Percentiles rank a stretch among this genome's conserved stretches.
Conservation (phyloP, 2,888 invertebrate genomes). For the Calliphora vomitoria region DNA sequence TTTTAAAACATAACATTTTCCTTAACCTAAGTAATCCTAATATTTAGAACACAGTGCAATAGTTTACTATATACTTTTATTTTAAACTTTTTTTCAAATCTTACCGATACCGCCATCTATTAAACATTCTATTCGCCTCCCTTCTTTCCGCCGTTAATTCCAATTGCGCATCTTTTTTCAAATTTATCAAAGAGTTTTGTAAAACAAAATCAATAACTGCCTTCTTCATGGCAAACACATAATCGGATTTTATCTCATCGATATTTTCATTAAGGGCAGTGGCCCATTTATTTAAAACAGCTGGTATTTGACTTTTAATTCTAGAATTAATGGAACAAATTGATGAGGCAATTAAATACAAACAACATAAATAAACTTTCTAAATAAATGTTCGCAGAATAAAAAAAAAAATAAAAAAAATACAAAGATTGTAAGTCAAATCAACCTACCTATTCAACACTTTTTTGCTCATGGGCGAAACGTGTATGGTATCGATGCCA, state of each 20-base stretch:
- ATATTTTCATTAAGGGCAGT: conserved; percentile 87
- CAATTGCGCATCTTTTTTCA: conserved; percentile 72
- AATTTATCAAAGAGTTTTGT: conserved; percentile 87
- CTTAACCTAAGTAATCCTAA: too few species aligned
- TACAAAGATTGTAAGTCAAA: not conserved
- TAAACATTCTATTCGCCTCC: conserved; percentile 87
- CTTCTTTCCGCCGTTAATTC: conserved; percentile 83
- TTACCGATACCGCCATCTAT: conserved; percentile 88
- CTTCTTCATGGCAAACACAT: conserved; percentile 94
- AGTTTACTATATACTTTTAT: too few species aligned
- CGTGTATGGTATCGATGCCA: conserved; percentile 95
- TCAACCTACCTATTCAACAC: conserved; percentile 87
- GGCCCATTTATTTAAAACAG: conserved; percentile 87
- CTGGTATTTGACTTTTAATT: conserved; percentile 88
- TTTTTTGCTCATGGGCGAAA: conserved; percentile 91
- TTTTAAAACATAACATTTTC: too few species aligned
- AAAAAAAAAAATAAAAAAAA: not conserved
- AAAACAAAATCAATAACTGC: conserved; percentile 96
- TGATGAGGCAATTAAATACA: conserved; percentile 20
- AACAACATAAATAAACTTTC: conserved; percentile 11
- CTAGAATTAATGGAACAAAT: conserved; percentile 79
- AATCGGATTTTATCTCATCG: conserved; percentile 93
- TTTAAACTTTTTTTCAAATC: not conserved
- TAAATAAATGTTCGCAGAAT: not conserved
- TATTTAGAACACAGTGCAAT: too few species aligned